Percentiles rank a stretch among this genome's conserved stretches.
These are phyloP conservation scores for Hippocampus guttulatus DNA, from an alignment of 2,113 vertebrate genomes.

Conservation along the genomic window DNA sequence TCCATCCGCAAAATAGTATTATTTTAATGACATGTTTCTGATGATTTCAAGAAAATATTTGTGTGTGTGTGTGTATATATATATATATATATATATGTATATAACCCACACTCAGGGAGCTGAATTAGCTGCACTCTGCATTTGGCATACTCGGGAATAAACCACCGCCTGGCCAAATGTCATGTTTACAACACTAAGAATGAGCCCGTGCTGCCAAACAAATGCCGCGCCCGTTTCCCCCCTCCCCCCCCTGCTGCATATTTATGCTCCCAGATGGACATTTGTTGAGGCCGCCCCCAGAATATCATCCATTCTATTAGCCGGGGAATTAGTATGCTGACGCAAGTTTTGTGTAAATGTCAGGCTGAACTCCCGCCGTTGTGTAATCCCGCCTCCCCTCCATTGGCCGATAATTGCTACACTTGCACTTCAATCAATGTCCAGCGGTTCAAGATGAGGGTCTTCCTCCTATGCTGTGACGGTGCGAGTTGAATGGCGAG, in stretches of 20 bases:
- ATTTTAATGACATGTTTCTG: neutral
- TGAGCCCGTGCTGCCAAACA: constrained; percentile 9
- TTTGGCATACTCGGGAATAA: neutral
- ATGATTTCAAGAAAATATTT: too few relatives aligned
- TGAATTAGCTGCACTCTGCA: neutral
- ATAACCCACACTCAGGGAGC: neutral
- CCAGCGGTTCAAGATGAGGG: constrained; percentile 1
- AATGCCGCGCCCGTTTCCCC: constrained; percentile 12
- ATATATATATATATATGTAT: too few relatives aligned
- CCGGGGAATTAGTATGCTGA: constrained; percentile 18
- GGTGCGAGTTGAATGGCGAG: neutral
- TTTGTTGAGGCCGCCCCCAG: constrained; percentile 11
- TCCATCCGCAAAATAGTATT: too few relatives aligned
- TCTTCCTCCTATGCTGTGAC: neutral
- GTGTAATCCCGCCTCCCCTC: constrained; percentile 22
- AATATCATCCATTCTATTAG: constrained; percentile 20
- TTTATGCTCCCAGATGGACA: constrained; percentile 30
- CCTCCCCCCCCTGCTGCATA: constrained; percentile 2
- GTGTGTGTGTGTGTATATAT: too few relatives aligned
- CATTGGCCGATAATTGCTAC: constrained; percentile 31
- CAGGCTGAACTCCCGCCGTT: constrained; percentile 29
- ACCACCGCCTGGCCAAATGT: constrained; percentile 17
- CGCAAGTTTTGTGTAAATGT: constrained; percentile 45
- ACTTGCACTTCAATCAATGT: constrained; percentile 25
- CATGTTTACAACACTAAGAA: constrained; percentile 15